Conservation (phyloP, 2,113 vertebrate genomes). For the Trogon surrucura region DNA sequence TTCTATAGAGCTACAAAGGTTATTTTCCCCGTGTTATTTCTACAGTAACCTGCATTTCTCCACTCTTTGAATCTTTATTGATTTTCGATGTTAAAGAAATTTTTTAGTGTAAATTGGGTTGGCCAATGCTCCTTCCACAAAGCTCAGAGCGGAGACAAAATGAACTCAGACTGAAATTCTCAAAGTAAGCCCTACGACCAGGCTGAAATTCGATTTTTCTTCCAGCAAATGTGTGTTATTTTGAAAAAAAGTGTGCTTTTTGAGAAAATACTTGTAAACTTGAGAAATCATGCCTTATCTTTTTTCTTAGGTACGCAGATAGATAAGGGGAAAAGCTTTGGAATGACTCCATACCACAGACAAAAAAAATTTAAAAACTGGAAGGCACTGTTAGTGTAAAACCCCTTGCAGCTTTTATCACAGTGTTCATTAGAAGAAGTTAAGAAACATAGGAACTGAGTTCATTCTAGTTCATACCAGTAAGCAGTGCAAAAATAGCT, state of each 20-base stretch:
- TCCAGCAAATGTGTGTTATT: not conserved
- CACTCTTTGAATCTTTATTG: not conserved
- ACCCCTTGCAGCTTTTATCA: slow-evolving; percentile 46
- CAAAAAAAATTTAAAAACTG: slow-evolving; percentile 13
- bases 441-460: slow-evolving; percentile 17
- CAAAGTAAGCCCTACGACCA: not conserved
- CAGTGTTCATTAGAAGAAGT: slow-evolving; percentile 49
- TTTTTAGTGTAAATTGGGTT: not conserved
- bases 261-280: slow-evolving; percentile 40
- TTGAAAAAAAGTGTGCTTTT: slow-evolving; percentile 17
- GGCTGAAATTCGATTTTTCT: not conserved
- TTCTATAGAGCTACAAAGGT: not conserved
- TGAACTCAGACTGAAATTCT: not conserved
- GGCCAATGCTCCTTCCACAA: not conserved
- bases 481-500: slow-evolving; percentile 43
- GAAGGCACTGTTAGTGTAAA: slow-evolving; percentile 62
- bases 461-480: slow-evolving; percentile 51
- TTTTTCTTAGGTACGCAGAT: not conserved
- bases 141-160: not conserved
- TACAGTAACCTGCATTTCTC: not conserved
- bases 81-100: not conserved
- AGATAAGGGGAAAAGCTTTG: slow-evolving; percentile 29
- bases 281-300: slow-evolving; percentile 12
- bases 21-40: not conserved
- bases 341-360: slow-evolving; percentile 45